Base-by-base conservation (phyloP, 1,140 invertebrate species). In the Euglossa dilemma region DNA sequence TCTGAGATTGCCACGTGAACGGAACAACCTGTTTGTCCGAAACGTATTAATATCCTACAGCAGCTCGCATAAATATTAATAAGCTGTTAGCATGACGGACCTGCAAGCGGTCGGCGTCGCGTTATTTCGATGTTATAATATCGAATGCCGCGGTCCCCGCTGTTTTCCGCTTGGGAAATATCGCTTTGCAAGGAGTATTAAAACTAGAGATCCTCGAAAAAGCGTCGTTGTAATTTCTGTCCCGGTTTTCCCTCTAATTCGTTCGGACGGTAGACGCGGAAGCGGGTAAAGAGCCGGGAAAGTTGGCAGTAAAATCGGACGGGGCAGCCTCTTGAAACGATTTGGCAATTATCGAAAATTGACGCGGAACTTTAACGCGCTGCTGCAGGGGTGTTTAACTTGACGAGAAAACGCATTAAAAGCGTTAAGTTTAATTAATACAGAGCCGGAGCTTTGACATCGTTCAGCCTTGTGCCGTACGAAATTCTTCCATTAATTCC, bases 1-100 rank as follows among this genome's bases (percentile, higher is more conserved):
- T 47, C 70, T 74, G 79, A 74, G 79, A 56, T 56, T 80, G 70
- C 70, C 59, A 80, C 70, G 50, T 64, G 79, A 64, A 64, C 79
- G 71, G 59, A 54, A 74, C 79, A 80, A 80, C 50, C 79, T 80
- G 79, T 80, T 80, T 74, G 59, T 80, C 71, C 79, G 70, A 74
- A 74, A 64, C 50, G 79, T 80, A 80, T 80, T 80, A 80, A 80
- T 80, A 80, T 80, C 79, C 50, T 56, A 64, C 47, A 56, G 79
- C 70, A 59, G 52, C 43, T 14, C 50, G 45, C 28, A 80, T 80
- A 80, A 80, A 80, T 80, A 80, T 80, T 80, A 80, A 80, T 80
- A 80, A 80, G 70, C 70, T 47, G 70, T 54, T 64, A 45, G 70
- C 12, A 18, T 43, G 79, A 74, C 47, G 70, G 50, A 54, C 28